A percentile compares a stretch with the other conserved stretches of the same genome.
phyloP scores from a whole-genome alignment of 1,140 invertebrate species.

The Tribolium castaneum region DNA sequence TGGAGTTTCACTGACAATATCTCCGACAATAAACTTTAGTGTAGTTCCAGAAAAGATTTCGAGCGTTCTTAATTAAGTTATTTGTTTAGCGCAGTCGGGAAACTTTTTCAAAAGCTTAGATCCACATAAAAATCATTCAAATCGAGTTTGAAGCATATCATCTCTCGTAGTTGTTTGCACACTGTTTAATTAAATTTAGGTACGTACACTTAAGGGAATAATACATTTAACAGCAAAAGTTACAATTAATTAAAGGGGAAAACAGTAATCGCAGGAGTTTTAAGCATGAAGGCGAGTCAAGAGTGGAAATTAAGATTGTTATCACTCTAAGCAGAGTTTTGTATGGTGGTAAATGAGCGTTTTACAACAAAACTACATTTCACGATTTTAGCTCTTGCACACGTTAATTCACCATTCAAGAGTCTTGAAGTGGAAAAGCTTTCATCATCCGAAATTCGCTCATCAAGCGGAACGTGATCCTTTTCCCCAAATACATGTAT shows the following conservation, averaged over 20 bases:
- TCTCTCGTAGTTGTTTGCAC: too few species aligned
- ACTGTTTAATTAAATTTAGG: background rate
- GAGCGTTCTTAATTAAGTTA: background rate
- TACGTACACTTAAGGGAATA: background rate
- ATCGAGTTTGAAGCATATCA: background rate
- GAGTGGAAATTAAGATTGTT: constrained; percentile 27
- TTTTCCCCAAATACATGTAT: background rate
- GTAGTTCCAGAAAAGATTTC: background rate
- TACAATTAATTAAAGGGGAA: background rate
- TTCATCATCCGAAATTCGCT: constrained; percentile 10
- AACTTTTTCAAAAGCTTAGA: background rate
- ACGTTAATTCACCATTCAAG: constrained; percentile 17
- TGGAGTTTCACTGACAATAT: background rate
- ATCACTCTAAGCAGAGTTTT: constrained; percentile 21
- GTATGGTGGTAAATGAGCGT: constrained; percentile 29
- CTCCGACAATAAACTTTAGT: background rate
- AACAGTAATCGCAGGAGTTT: background rate
- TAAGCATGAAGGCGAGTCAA: background rate
- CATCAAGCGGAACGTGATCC: constrained; percentile 20
- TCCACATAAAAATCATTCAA: background rate
- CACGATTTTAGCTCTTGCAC: constrained; percentile 29
- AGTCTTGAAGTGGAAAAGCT: constrained; percentile 35
- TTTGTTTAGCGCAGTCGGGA: background rate
- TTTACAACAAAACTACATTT: constrained; percentile 35
- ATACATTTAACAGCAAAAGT: background rate